Conservation (phyloP, 2,113 vertebrate genomes). For the Mustela nigripes region DNA sequence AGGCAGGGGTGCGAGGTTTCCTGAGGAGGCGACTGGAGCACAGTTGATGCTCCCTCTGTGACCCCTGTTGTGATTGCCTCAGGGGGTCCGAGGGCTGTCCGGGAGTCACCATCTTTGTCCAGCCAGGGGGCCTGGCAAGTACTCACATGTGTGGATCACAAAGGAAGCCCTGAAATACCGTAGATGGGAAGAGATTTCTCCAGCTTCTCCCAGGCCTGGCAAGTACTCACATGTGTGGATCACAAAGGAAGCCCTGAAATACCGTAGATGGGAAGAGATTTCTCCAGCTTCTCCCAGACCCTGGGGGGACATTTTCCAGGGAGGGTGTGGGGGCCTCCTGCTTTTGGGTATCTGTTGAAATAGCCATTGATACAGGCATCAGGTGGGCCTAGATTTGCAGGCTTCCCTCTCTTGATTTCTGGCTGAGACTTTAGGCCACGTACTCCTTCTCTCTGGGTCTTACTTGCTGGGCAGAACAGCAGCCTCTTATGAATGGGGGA, state of each 20-base stretch:
- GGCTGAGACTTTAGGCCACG: neutral
- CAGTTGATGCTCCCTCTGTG: neutral
- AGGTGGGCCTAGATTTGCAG: neutral
- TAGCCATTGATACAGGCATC: neutral
- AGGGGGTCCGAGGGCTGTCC: neutral
- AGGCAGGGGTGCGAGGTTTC: neutral
- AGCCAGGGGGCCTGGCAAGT: neutral
- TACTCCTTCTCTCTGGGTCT: neutral
- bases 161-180: neutral
- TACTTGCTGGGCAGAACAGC: neutral
- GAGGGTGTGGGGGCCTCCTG: neutral
- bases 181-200: neutral
- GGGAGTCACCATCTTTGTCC: neutral
- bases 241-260: neutral
- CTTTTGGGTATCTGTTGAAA: neutral
- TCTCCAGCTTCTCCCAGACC: neutral
- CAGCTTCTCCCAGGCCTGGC: neutral
- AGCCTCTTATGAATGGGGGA: neutral
- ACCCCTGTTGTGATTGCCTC: neutral
- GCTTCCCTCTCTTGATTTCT: neutral
- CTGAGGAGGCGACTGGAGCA: neutral
- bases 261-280: neutral
- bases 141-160: neutral
- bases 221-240: neutral
- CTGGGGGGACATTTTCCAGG: neutral